Base-by-base conservation (phyloP, 2,888 invertebrate species). In the Cremastinae sp. region DNA sequence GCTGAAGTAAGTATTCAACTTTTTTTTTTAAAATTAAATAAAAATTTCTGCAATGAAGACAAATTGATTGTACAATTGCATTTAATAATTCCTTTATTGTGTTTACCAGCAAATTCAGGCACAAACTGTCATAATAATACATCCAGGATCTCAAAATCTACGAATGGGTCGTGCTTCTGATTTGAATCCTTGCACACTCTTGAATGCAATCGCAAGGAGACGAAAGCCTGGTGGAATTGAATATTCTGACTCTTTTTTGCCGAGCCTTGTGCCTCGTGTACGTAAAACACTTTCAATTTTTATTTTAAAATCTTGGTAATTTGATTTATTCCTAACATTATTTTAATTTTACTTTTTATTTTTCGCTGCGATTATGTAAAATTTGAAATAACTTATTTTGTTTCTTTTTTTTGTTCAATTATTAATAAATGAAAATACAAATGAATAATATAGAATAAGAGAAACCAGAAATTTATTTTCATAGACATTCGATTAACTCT, bases 91-190 rank as follows among this genome's bases (percentile, higher is more conserved):
- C n/a, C n/a, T n/a, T n/a, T n/a, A n/a, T n/a, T n/a, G n/a, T n/a
- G n/a, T n/a, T n/a, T n/a, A n/a, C n/a, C 90, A 94, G 91, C 93
- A 94, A 88, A 93, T 94, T 78, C 94, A 95, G 83, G 94, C 96
- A 0, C 94, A 95, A 83, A 94, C 95, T 75, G 95, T 96, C 47
- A 95, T 98, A 74, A 95, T 98, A n/a, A 97, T 98, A 69, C 98
- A 98, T 87, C 98, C 98, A 16, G 98, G 98, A 5, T 98, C 98
- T 0, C 92, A 95, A 56, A 95, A 96, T 89, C 92, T 98, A 20
- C 92, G 97, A 77, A 95, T 98, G 86, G 98, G 98, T 0, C 91
- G 96, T 82, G 97, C 98, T 0, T 96, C 97, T 0, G 98, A 98
- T 89, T 91, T 96, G 1, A 93, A 95, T 86, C 98, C 98, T 8